These are phyloP conservation scores for Chondrosia reniformis DNA, from an alignment of 37 sponge, comb jelly and placozoan species.

Conservation along the genomic window DNA sequence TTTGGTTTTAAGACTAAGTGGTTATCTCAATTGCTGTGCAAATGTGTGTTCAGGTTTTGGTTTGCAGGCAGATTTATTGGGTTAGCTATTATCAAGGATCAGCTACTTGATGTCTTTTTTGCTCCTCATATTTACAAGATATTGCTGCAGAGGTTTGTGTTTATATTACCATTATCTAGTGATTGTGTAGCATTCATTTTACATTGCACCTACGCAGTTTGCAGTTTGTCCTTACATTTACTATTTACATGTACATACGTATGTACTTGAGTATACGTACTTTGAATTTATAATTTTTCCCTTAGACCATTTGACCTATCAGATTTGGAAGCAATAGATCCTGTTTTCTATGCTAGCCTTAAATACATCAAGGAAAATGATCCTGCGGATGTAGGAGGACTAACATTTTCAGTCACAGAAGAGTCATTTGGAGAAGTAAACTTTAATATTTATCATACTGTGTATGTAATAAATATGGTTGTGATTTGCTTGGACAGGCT, in stretches of 20 bases:
- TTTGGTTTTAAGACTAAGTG: too few relatives aligned
- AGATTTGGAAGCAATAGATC: constrained; percentile 85
- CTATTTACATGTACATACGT: neutral
- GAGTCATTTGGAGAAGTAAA: constrained; percentile 29
- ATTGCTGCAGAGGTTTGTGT: constrained; percentile 20
- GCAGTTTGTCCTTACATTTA: too few relatives aligned
- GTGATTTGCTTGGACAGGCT: neutral
- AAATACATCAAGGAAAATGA: constrained; percentile 78
- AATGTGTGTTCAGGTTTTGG: constrained; percentile 41
- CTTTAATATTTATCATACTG: neutral
- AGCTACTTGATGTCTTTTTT: constrained; percentile 59
- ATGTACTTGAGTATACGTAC: neutral
- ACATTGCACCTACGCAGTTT: too few relatives aligned
- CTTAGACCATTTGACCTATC: neutral
- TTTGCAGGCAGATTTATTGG: constrained; percentile 57
- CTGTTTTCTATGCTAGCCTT: constrained; percentile 72
- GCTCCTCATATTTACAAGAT: constrained; percentile 49
- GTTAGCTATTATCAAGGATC: constrained; percentile 35
- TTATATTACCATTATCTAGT: neutral
- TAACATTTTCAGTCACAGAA: constrained; percentile 91
- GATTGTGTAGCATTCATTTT: too few relatives aligned
- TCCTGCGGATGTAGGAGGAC: constrained; percentile 69
- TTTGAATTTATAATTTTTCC: neutral
- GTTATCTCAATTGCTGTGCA: too few relatives aligned
- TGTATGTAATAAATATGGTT: neutral